Evolutionary conservation across 2,797 vertebrate species (phyloP), one percentile per base, ranked within the genome.

Genomic region (Urosaurus nigricauda): DNA sequence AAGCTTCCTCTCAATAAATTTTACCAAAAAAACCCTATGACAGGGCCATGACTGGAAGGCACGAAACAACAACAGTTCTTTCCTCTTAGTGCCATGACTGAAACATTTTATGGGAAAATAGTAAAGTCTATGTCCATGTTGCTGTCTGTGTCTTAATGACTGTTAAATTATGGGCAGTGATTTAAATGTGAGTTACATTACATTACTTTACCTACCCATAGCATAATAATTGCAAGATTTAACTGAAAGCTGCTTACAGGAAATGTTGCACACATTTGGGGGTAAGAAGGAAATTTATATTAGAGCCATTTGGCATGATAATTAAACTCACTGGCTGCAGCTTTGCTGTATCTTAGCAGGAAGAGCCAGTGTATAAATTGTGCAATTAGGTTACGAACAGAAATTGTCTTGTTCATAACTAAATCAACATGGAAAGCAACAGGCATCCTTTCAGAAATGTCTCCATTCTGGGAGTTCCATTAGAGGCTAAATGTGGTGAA

Each of bases 141-240:
- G 63, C 63, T 68, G 3, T 29, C 63, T 85, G 35, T 29, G 4
- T 29, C 60, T 84, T 47, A n/a, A 26, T 35, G 58, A 40, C 35
- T 32, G 51, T 56, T 53, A 60, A 79, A 73, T 87, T 79, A 7
- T 56, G 85, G 17, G 40, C 3, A 73, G 13, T 11, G 19, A 26
- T 0, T 70, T 58, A 71, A 79, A 80, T 32, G 2, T 78, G 24
- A 2, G 43, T 9, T 79, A 80, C 92, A 91, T 90, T 88, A 83
- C 40, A 71, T 70, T 79, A 83, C 13, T 92, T 60, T 91, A 80
- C 29, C 85, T 83, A 58, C 32, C 40, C 80, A 74, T 51, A 14
- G 12, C 1, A 84, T 80, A 80, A 93, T 85, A 93, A 51, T 86
- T 90, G 63, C n/a, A 92, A 89, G 92, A 86, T 89, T 51, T 79